phyloP scores from a whole-genome alignment of 2,113 vertebrate species.

The Sitta europaea region DNA sequence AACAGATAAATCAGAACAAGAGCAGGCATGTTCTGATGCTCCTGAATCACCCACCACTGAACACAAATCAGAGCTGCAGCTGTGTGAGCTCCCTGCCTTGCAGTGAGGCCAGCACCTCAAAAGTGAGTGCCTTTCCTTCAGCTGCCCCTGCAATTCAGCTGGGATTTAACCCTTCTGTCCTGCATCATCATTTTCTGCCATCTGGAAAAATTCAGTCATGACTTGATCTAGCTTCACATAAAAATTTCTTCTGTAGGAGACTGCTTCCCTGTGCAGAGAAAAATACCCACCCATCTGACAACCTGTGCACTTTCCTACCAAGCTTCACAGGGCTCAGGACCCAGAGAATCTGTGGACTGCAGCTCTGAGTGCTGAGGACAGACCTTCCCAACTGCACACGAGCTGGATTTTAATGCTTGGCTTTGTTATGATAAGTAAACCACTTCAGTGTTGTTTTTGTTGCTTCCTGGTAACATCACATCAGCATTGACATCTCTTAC shows the following conservation, averaged over 20 bases:
- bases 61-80: background rate
- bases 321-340: background rate
- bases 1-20: background rate
- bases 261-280: background rate
- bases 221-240: background rate
- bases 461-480: background rate
- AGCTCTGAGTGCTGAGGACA: background rate
- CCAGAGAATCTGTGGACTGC: background rate
- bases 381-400: background rate
- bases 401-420: background rate
- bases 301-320: background rate
- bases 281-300: background rate
- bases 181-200: background rate
- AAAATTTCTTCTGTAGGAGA: background rate
- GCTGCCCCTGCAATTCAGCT: background rate
- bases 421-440: background rate
- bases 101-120: background rate
- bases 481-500: background rate
- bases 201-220: background rate
- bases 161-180: background rate
- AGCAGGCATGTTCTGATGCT: background rate
- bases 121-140: background rate
- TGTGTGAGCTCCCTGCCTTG: background rate
- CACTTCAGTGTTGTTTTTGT: background rate
- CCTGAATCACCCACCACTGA: background rate